These are phyloP conservation scores for Sorex maritimensis DNA, from an alignment of 2,797 vertebrate genomes.

Conservation along the genomic window DNA sequence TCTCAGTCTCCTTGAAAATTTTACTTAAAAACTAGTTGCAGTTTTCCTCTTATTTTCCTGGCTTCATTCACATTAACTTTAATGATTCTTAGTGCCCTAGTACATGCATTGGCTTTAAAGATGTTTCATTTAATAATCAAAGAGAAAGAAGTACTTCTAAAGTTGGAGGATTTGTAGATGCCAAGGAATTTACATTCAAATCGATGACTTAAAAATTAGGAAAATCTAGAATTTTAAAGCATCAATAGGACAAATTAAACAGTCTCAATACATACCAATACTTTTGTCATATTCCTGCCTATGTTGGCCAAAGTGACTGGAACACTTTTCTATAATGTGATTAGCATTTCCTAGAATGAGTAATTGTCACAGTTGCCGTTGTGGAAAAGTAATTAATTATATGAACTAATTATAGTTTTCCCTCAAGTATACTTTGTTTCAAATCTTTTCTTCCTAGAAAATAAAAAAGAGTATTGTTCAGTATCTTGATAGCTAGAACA, in stretches of 20 bases:
- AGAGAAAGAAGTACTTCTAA: not conserved
- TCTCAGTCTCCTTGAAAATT: not conserved
- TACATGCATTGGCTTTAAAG: not conserved
- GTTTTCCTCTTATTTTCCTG: not conserved
- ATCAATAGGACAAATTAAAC: not conserved
- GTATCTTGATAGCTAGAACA: not conserved
- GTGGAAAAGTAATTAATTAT: conserved; percentile 79
- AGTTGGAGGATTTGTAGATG: not conserved
- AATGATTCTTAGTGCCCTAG: not conserved
- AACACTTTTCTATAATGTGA: conserved; percentile 25
- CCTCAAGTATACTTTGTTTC: conserved; percentile 66
- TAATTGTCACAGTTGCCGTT: conserved; percentile 72
- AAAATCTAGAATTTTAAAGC: not conserved
- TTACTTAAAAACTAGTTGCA: not conserved
- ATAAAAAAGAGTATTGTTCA: conserved; percentile 62
- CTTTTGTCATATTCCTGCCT: not conserved
- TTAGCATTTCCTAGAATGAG: conserved; percentile 72
- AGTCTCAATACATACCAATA: not conserved
- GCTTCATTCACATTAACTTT: not conserved
- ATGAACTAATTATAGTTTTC: conserved; percentile 77
- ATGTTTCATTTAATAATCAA: not conserved
- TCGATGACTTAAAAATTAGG: not conserved
- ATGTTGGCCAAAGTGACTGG: not conserved
- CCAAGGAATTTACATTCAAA: not conserved
- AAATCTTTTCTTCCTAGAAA: not conserved